A percentile compares a stretch with the other conserved stretches of the same genome.
These are phyloP conservation scores for Trachelus troglodyta DNA, from an alignment of 2,888 invertebrate genomes.

Conservation along the genomic window DNA sequence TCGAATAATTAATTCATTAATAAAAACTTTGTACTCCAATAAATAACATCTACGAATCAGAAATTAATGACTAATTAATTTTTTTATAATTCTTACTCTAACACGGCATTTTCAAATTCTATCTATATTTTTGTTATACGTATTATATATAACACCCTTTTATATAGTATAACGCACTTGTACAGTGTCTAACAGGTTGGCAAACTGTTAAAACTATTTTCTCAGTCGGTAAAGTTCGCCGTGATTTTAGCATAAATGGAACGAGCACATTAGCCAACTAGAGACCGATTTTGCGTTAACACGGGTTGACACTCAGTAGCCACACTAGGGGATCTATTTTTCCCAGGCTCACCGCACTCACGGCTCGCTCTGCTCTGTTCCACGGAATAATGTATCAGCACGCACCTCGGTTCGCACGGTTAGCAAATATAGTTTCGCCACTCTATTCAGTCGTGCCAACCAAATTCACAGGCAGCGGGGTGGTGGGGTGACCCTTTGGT, in stretches of 20 bases:
- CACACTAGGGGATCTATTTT: slow-evolving; percentile 35
- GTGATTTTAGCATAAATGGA: slow-evolving; percentile 26
- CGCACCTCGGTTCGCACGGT: slow-evolving; percentile 27
- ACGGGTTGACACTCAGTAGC: slow-evolving; percentile 46
- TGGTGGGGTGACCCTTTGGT: not conserved
- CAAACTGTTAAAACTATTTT: not conserved
- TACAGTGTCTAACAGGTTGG: too few relatives aligned
- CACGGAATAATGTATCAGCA: slow-evolving; percentile 39
- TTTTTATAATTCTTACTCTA: too few relatives aligned
- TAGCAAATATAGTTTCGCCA: not conserved
- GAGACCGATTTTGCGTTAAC: slow-evolving; percentile 42
- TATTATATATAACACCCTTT: too few relatives aligned
- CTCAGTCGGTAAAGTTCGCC: not conserved
- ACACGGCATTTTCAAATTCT: not conserved
- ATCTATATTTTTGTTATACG: not conserved
- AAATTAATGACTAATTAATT: too few relatives aligned
- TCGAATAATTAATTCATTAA: not conserved
- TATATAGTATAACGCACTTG: too few relatives aligned
- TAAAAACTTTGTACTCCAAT: too few relatives aligned
- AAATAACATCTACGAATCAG: too few relatives aligned
- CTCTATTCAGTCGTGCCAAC: not conserved
- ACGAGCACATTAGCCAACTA: slow-evolving; percentile 31
- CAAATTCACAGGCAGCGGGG: not conserved
- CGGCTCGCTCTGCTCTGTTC: slow-evolving; percentile 17
- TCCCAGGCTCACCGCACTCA: slow-evolving; percentile 7